These are phyloP conservation scores for Regulus satrapa DNA, from an alignment of 2,113 vertebrate genomes.

Conservation along the genomic window DNA sequence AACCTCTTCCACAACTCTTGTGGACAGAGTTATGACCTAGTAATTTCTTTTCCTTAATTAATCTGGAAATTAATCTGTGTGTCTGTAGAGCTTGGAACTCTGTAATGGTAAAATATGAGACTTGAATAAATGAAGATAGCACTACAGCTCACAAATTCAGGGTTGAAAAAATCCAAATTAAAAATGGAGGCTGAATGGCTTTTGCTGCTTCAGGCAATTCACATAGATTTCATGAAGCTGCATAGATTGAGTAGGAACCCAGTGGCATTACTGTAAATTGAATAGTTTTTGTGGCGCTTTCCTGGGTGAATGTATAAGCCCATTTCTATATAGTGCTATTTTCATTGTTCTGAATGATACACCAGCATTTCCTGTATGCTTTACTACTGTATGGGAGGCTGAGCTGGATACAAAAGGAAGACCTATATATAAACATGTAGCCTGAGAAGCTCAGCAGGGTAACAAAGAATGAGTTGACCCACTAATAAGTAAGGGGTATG, in stretches of 20 bases:
- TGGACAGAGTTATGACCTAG: background rate
- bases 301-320: background rate
- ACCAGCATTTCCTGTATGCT: background rate
- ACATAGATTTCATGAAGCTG: background rate
- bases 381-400: background rate
- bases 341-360: background rate
- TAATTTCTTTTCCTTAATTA: background rate
- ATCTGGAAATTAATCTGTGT: background rate
- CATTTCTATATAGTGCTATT: background rate
- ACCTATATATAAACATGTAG: background rate
- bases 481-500: background rate
- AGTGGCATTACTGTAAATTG: background rate
- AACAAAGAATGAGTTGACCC: background rate
- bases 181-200: background rate
- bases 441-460: background rate
- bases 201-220: background rate
- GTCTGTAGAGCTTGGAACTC: background rate
- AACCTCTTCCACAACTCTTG: background rate
- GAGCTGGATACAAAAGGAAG: background rate
- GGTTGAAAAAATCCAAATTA: background rate
- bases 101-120: background rate
- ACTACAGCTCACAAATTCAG: constrained; percentile 1
- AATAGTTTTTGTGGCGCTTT: background rate
- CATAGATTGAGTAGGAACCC: background rate
- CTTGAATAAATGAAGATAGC: constrained; percentile 3